phyloP scores from a whole-genome alignment of 2,888 invertebrate genomes.

The Yponomeuta plumbellus region DNA sequence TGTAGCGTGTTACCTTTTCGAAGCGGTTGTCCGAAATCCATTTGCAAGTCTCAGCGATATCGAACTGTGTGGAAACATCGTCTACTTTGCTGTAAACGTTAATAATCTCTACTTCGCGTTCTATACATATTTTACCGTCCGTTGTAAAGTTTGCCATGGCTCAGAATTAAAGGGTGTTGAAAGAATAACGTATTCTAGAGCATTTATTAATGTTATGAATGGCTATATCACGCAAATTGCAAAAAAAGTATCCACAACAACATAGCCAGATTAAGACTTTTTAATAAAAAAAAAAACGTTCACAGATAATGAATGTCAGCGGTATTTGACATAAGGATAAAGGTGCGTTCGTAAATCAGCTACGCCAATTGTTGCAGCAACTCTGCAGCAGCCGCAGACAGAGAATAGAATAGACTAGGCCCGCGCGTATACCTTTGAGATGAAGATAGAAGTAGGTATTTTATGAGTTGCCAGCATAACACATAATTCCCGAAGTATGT shows the following conservation, averaged over 20 bases:
- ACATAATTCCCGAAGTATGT: no score
- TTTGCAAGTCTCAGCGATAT: constrained; percentile 76
- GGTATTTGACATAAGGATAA: no score
- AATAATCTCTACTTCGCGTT: constrained; percentile 55
- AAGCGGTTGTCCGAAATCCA: constrained; percentile 84
- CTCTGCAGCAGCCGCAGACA: no score
- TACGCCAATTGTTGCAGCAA: no score
- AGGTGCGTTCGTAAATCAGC: background rate
- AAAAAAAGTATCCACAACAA: background rate
- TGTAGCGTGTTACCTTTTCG: constrained; percentile 72
- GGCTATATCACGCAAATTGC: background rate
- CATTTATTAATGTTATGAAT: background rate
- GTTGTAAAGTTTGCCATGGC: constrained; percentile 70
- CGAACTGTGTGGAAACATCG: constrained; percentile 69
- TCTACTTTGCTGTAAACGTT: constrained; percentile 32
- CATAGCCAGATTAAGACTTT: no score
- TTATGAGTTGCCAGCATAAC: no score
- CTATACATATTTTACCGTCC: constrained; percentile 71
- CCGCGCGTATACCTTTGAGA: no score
- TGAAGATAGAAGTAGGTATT: no score
- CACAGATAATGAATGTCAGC: background rate
- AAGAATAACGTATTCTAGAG: background rate
- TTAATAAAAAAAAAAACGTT: background rate
- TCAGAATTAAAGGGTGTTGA: background rate
- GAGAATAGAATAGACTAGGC: no score